Conservation (phyloP, 2,888 invertebrate species). For the Brachycybe producta region DNA sequence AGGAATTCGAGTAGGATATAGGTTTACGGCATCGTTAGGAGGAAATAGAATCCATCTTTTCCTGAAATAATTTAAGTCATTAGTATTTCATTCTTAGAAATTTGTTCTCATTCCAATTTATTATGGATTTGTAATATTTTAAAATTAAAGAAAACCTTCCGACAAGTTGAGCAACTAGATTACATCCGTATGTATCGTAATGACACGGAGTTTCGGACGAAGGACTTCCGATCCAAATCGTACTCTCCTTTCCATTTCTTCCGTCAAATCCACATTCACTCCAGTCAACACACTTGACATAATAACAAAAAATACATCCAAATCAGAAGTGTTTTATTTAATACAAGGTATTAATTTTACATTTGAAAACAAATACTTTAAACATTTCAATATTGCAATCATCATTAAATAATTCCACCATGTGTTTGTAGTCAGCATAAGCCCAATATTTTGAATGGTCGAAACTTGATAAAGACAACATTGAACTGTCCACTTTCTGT, state of each 20-base stretch:
- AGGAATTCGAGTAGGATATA: conserved; percentile 72
- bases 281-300: conserved; percentile 31
- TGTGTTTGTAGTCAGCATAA: conserved; percentile 75
- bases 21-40: conserved; percentile 48
- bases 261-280: conserved; percentile 31
- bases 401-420: conserved; percentile 51
- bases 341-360: not conserved
- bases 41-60: conserved; percentile 89
- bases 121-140: not conserved
- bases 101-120: too few relatives aligned
- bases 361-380: conserved; percentile 33
- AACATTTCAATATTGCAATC: conserved; percentile 45
- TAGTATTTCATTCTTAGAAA: too few relatives aligned
- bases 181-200: conserved; percentile 85
- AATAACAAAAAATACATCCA: not conserved
- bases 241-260: conserved; percentile 31
- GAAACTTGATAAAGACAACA: conserved; percentile 19
- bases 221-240: conserved; percentile 39
- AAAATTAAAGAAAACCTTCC: conserved; percentile 65
- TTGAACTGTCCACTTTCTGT: too few relatives aligned
- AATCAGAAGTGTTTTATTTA: not conserved
- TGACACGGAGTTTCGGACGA: conserved; percentile 87
- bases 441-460: conserved; percentile 45
- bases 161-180: conserved; percentile 75
- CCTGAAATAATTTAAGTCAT: conserved; percentile 37